Conservation (phyloP, 2,797 vertebrate species). For the Staurois parvus region DNA sequence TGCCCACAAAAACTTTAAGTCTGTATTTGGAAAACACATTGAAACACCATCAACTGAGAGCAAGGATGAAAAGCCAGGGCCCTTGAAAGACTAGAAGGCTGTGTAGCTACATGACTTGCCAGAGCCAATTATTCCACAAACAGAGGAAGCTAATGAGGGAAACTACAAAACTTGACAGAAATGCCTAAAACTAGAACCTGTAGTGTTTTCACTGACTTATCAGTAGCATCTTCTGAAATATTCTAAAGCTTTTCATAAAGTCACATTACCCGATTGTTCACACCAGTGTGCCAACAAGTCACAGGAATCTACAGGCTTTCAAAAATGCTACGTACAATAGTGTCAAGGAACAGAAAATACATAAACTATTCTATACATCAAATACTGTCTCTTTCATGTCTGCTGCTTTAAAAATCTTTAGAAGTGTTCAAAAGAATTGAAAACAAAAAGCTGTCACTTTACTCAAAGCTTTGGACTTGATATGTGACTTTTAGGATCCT, state of each 20-base stretch:
- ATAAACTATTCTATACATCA: slow-evolving; percentile 59
- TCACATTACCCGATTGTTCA: slow-evolving; percentile 47
- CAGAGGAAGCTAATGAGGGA: slow-evolving; percentile 32
- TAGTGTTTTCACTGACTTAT: slow-evolving; percentile 23
- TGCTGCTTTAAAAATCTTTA: slow-evolving; percentile 63
- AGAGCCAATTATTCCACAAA: slow-evolving; percentile 38
- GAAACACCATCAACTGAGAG: not conserved
- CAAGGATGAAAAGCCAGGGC: not conserved
- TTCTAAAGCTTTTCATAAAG: slow-evolving; percentile 38
- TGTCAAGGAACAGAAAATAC: slow-evolving; percentile 48
- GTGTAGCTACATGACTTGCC: slow-evolving; percentile 21
- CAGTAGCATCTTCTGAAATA: slow-evolving; percentile 48
- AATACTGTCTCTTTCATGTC: slow-evolving; percentile 54
- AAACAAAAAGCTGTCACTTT: slow-evolving; percentile 65
- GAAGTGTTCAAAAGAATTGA: slow-evolving; percentile 63
- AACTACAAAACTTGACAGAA: slow-evolving; percentile 38
- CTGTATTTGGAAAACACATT: not conserved
- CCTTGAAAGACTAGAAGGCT: slow-evolving; percentile 1
- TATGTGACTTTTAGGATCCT: slow-evolving; percentile 60
- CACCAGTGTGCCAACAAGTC: slow-evolving; percentile 44
- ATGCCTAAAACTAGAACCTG: slow-evolving; percentile 6
- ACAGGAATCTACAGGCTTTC: not conserved
- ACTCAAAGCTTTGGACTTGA: slow-evolving; percentile 62
- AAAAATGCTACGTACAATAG: slow-evolving; percentile 24
- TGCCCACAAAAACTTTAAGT: not conserved